Evolutionary conservation across 2,797 vertebrate species (phyloP).

Genomic region (Poeciliopsis infans): DNA sequence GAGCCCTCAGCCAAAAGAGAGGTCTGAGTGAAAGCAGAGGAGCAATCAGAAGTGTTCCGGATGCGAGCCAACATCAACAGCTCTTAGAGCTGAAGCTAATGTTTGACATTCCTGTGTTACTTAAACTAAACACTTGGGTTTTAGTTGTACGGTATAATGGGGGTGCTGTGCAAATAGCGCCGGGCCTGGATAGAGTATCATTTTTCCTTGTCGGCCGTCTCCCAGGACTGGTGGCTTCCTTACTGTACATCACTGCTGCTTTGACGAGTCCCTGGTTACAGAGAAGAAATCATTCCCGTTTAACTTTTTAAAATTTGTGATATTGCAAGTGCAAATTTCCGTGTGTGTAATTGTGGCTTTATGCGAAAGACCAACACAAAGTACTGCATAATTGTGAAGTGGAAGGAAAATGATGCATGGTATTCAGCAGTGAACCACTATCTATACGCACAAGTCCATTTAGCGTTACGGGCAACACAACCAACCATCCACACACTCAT

Average conservation of each 20-base stretch:
- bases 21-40: conserved; percentile 67
- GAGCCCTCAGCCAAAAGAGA: conserved; percentile 72
- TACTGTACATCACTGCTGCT: conserved; percentile 66
- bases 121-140: conserved; percentile 78
- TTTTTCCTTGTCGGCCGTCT: conserved; percentile 70
- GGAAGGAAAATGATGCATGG: not conserved
- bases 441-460: not conserved
- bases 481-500: not conserved
- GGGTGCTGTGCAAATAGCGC: conserved; percentile 70
- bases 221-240: conserved; percentile 73
- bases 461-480: not conserved
- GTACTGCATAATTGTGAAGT: not conserved
- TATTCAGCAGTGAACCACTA: not conserved
- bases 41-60: conserved; percentile 79
- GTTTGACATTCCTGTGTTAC: conserved; percentile 82
- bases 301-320: not conserved
- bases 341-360: not conserved
- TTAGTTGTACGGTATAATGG: conserved; percentile 68
- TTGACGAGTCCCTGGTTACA: conserved; percentile 54
- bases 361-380: not conserved
- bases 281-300: not conserved
- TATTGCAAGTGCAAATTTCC: not conserved
- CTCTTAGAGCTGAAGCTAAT: conserved; percentile 75
- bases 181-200: conserved; percentile 62
- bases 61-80: conserved; percentile 81